phyloP scores from a whole-genome alignment of 2,797 vertebrate species.

The Miichthys miiuy region DNA sequence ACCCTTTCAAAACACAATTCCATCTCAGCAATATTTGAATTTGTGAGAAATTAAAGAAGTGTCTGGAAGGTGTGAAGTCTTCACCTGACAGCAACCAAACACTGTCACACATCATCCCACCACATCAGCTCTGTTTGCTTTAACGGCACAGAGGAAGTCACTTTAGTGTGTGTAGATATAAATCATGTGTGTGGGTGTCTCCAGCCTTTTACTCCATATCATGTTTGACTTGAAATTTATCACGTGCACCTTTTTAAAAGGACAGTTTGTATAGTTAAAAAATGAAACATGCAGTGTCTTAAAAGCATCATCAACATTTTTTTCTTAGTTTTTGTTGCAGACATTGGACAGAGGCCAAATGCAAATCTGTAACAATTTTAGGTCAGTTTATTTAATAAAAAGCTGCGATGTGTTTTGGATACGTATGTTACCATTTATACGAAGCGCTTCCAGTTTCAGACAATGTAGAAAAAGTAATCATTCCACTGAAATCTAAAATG shows the following conservation, averaged over 20 bases:
- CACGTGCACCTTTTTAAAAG: conserved; percentile 35
- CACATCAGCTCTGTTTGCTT: background rate
- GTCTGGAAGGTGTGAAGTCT: background rate
- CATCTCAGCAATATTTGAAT: background rate
- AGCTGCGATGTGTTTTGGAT: background rate
- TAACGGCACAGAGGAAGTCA: conserved; percentile 11
- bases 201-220: background rate
- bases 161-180: conserved; percentile 6
- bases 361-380: conserved; percentile 3
- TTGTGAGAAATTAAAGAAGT: background rate
- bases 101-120: background rate
- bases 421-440: conserved; percentile 22
- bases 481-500: conserved; percentile 7
- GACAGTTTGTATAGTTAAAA: background rate
- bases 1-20: background rate
- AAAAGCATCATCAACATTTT: background rate
- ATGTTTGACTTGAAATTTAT: conserved; percentile 14
- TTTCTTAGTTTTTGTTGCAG: background rate
- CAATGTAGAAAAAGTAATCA: background rate
- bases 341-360: background rate
- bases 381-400: conserved; percentile 15
- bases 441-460: conserved; percentile 19
- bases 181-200: conserved; percentile 12
- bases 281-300: conserved; percentile 1
- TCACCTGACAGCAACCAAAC: conserved; percentile 17